Percentiles rank a stretch among this genome's conserved stretches.
These are phyloP conservation scores for Pelecanoides urinatrix DNA, from an alignment of 2,113 vertebrate genomes.

Conservation along the genomic window DNA sequence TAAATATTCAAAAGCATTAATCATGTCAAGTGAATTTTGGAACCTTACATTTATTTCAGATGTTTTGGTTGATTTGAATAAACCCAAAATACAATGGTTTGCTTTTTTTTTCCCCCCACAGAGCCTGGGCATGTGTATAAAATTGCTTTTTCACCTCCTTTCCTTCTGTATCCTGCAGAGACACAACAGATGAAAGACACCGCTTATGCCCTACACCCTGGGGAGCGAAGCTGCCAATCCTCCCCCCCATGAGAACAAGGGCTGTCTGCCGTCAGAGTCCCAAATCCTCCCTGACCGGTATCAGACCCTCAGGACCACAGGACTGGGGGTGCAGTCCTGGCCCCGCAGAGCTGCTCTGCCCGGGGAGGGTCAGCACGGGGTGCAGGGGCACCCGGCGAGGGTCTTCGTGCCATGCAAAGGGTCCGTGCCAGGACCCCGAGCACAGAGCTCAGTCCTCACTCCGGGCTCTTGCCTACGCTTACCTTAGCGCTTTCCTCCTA, in stretches of 20 bases:
- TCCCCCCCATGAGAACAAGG: not conserved
- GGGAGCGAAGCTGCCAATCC: not conserved
- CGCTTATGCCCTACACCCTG: fast-evolving
- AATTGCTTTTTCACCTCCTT: not conserved
- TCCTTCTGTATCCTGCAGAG: not conserved
- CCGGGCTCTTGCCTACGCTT: not conserved
- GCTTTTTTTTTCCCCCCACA: not conserved
- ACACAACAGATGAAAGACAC: not conserved
- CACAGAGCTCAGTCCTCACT: not conserved
- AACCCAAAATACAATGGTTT: not conserved
- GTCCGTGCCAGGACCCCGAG: fast-evolving
- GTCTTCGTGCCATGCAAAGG: no score
- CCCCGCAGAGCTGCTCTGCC: not conserved
- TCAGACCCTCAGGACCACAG: no score
- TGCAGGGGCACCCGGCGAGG: fast-evolving
- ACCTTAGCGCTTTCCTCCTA: not conserved
- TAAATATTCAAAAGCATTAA: constrained; percentile 51
- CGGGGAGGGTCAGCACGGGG: fast-evolving
- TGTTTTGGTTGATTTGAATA: not conserved
- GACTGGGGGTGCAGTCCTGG: not conserved
- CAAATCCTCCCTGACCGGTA: no score
- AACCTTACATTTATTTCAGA: not conserved
- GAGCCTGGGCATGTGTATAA: not conserved
- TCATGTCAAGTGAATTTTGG: not conserved
- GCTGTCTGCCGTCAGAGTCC: not conserved